Percentiles rank a stretch among this genome's conserved stretches.
These are phyloP conservation scores for Eremophila alpestris DNA, from an alignment of 2,797 vertebrate species.

Conservation along the genomic window DNA sequence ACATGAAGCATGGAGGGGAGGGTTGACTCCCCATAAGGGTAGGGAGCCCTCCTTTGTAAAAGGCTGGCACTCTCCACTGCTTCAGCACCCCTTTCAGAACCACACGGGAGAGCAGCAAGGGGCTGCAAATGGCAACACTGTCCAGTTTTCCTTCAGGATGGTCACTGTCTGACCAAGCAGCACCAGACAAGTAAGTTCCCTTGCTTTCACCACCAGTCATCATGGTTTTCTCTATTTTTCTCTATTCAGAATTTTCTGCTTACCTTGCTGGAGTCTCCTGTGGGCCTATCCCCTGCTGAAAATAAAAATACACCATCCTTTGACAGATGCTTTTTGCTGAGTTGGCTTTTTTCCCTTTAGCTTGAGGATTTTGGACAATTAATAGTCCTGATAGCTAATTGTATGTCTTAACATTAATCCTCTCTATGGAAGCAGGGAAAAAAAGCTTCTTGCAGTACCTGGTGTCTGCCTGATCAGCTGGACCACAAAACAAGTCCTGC, in stretches of 20 bases:
- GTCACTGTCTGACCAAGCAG: not conserved
- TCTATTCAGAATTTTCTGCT: not conserved
- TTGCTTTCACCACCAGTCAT: not conserved
- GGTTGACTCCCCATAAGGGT: rapidly evolving
- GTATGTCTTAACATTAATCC: not conserved
- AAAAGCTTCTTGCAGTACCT: not conserved
- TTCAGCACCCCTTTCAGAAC: not conserved
- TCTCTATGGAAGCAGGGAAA: not conserved
- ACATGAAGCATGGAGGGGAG: rapidly evolving
- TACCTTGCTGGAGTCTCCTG: not conserved
- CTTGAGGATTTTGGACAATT: not conserved
- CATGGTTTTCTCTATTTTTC: not conserved
- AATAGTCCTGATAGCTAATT: not conserved
- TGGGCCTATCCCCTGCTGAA: not conserved
- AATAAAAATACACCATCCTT: not conserved
- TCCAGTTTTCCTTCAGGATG: not conserved
- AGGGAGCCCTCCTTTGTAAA: not conserved
- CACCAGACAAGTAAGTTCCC: not conserved
- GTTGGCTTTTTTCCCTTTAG: not conserved
- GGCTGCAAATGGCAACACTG: not conserved
- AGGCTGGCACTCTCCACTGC: rapidly evolving
- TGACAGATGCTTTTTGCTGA: not conserved
- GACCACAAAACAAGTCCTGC: not conserved
- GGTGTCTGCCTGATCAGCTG: not conserved
- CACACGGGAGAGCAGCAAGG: rapidly evolving